phyloP scores from a whole-genome alignment of 2,888 invertebrate species.

The Tenodera sinensis region DNA sequence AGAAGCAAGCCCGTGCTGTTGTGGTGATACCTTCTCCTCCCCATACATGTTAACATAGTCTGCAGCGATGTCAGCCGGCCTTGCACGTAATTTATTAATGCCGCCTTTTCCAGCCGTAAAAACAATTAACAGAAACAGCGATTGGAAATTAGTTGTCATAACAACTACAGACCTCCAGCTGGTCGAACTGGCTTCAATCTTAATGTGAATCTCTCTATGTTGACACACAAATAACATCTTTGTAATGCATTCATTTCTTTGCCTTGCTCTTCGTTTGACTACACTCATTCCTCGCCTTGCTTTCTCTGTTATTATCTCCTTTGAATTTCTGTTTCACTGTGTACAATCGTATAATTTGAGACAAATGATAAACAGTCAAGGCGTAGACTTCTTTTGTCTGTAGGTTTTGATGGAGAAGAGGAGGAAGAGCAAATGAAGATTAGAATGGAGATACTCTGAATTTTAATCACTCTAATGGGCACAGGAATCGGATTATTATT shows the following conservation, averaged over 20 bases:
- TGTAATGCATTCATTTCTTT: not conserved
- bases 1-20: not conserved
- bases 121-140: not conserved
- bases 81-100: not conserved
- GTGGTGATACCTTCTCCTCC: not conserved
- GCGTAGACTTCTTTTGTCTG: no score
- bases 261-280: not conserved
- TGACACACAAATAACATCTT: not conserved
- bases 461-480: no score
- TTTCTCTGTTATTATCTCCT: not conserved
- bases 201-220: not conserved
- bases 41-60: not conserved
- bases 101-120: not conserved
- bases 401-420: no score
- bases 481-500: no score
- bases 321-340: no score
- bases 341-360: no score
- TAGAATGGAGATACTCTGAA: no score
- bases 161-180: not conserved
- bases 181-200: not conserved
- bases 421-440: no score
- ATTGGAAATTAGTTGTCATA: not conserved
- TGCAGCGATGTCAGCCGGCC: not conserved
- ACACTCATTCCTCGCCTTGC: not conserved
- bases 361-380: no score